These are phyloP conservation scores for Anthopleura sola DNA, from an alignment of 64 coral and sea anemone species.

Conservation along the genomic window DNA sequence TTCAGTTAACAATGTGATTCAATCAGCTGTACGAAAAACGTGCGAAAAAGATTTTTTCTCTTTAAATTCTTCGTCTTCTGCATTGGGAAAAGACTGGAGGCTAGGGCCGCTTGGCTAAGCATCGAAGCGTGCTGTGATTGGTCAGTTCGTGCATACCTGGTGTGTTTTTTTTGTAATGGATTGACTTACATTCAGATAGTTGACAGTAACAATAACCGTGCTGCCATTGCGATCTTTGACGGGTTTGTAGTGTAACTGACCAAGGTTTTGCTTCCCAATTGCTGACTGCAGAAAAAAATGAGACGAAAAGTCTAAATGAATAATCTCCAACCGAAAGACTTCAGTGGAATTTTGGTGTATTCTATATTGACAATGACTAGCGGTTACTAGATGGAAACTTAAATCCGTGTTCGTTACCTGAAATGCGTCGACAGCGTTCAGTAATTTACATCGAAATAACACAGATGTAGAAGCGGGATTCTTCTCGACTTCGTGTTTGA, in stretches of 20 bases:
- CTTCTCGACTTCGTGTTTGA: constrained; percentile 93
- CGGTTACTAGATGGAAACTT: no score
- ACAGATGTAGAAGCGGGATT: constrained; percentile 91
- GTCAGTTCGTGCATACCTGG: no score
- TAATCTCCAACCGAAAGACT: background rate
- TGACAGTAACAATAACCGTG: constrained; percentile 90
- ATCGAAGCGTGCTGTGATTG: no score
- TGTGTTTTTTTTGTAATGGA: no score
- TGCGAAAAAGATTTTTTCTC: no score
- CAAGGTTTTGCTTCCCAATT: constrained; percentile 87
- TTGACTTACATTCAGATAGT: constrained; percentile 62
- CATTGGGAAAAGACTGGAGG: no score
- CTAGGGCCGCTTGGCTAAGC: no score
- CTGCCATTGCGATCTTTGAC: constrained; percentile 92
- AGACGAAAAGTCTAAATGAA: background rate
- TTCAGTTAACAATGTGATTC: no score
- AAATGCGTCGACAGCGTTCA: constrained; percentile 82
- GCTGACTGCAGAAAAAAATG: constrained; percentile 44
- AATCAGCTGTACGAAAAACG: no score
- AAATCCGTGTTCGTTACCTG: no score
- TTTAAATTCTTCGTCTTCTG: no score
- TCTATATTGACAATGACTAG: no score
- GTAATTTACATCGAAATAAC: constrained; percentile 76
- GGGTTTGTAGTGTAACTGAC: constrained; percentile 81
- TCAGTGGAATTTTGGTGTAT: background rate